Conservation (phyloP, 1,140 invertebrate species). For the Meteorus sp. region DNA sequence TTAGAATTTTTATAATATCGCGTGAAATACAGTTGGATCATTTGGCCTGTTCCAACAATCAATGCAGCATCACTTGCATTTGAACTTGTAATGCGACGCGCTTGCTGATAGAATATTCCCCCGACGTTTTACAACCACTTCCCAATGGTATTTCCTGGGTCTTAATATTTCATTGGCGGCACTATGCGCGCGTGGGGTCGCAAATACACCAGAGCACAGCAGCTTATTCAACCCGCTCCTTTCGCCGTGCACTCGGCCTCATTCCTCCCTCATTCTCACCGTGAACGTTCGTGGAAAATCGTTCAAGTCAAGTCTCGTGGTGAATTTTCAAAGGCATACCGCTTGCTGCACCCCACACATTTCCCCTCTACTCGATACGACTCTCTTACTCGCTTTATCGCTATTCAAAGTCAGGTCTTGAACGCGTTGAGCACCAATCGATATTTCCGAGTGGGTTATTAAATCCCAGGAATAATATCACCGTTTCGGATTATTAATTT, state of each 20-base stretch:
- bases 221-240: constrained; percentile 1
- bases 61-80: background rate
- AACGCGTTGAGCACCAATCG: too few species aligned
- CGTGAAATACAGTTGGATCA: too few species aligned
- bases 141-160: background rate
- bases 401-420: background rate
- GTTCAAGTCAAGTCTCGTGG: background rate
- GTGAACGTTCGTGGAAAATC: constrained; percentile 3
- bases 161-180: constrained; percentile 1
- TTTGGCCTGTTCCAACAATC: background rate
- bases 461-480: too few species aligned
- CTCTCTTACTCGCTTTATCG: too few species aligned
- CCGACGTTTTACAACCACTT: constrained; percentile 2
- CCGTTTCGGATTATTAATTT: too few species aligned
- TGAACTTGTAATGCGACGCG: too few species aligned
- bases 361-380: too few species aligned
- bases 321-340: constrained; percentile 16
- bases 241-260: too few species aligned
- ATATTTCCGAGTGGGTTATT: too few species aligned
- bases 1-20: too few species aligned
- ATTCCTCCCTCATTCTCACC: too few species aligned
- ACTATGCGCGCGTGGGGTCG: background rate
- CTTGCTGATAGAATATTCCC: constrained; percentile 6
- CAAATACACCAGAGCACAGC: background rate
- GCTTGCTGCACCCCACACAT: too few species aligned